These are phyloP conservation scores for Narcine bancroftii DNA, from an alignment of 2,113 vertebrate species.

Conservation along the genomic window DNA sequence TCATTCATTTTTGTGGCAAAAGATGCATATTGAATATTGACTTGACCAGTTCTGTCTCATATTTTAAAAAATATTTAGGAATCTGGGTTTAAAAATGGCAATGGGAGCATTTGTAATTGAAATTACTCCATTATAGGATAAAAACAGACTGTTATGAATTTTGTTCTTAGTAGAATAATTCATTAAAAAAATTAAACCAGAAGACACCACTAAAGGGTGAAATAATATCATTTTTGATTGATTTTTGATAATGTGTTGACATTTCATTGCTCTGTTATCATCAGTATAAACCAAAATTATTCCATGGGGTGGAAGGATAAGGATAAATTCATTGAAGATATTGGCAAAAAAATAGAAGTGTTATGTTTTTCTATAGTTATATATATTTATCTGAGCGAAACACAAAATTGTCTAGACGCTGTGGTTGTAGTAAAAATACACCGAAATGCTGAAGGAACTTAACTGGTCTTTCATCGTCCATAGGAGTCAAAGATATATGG, in stretches of 20 bases:
- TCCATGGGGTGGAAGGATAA: not conserved
- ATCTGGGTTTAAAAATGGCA: not conserved
- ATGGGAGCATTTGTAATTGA: not conserved
- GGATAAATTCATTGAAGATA: not conserved
- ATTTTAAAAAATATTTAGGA: not conserved
- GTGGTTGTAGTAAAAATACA: too few relatives aligned
- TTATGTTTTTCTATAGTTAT: not conserved
- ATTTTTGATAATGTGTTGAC: not conserved
- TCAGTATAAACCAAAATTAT: not conserved
- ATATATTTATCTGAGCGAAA: not conserved
- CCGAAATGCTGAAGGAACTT: too few relatives aligned
- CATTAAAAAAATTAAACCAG: not conserved
- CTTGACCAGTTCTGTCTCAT: not conserved
- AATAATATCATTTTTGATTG: not conserved
- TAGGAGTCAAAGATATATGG: too few relatives aligned
- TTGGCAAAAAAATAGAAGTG: not conserved
- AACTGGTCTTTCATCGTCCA: too few relatives aligned
- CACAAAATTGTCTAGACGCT: too few relatives aligned
- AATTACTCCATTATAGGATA: not conserved
- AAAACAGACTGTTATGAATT: not conserved
- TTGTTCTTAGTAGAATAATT: not conserved
- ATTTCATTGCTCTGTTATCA: not conserved
- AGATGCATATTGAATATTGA: not conserved
- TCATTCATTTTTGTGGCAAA: not conserved
- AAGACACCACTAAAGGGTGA: not conserved